phyloP scores from a whole-genome alignment of 1,140 invertebrate species.

The Neomicropteryx cornuta region DNA sequence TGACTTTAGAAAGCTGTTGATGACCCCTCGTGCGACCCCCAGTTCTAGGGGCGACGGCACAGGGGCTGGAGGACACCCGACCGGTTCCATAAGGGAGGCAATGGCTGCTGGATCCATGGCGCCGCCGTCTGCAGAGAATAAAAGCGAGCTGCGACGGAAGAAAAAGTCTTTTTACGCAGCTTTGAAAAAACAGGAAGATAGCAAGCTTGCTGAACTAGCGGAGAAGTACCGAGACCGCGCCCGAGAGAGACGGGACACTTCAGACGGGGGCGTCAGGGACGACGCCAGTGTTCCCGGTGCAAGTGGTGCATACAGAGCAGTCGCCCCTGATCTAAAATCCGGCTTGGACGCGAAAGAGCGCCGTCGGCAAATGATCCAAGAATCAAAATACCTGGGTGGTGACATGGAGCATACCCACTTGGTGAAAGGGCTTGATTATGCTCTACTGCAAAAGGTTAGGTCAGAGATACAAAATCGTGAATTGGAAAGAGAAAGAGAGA shows the following conservation, averaged over 20 bases:
- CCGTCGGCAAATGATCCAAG: constrained; percentile 87
- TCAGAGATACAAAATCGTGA: constrained; percentile 75
- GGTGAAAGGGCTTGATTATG: constrained; percentile 99
- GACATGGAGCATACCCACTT: constrained; percentile 99
- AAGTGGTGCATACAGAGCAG: constrained; percentile 82
- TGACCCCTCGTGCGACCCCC: constrained; percentile 77
- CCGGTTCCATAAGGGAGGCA: constrained; percentile 46
- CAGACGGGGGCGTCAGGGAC: constrained; percentile 65
- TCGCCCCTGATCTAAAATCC: constrained; percentile 90
- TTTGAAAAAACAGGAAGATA: constrained; percentile 91
- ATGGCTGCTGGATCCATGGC: constrained; percentile 42
- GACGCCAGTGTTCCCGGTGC: constrained; percentile 79
- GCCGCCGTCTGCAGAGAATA: constrained; percentile 42
- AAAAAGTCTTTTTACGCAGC: constrained; percentile 90
- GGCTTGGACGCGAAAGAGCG: constrained; percentile 92
- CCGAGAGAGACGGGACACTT: constrained; percentile 83
- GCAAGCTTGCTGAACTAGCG: constrained; percentile 89
- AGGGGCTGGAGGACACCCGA: constrained; percentile 27
- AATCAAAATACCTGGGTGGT: constrained; percentile 99
- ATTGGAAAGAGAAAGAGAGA: constrained; percentile 73
- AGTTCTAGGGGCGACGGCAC: constrained; percentile 34
- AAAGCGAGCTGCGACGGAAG: constrained; percentile 62
- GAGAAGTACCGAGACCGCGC: constrained; percentile 92
- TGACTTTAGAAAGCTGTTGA: constrained; percentile 90
- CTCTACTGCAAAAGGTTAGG: constrained; percentile 90